Percentiles rank a stretch among this genome's conserved stretches.
Evolutionary conservation across 1,140 invertebrate genomes (phyloP).

Genomic region (Stratiolaelaps scimitus): DNA sequence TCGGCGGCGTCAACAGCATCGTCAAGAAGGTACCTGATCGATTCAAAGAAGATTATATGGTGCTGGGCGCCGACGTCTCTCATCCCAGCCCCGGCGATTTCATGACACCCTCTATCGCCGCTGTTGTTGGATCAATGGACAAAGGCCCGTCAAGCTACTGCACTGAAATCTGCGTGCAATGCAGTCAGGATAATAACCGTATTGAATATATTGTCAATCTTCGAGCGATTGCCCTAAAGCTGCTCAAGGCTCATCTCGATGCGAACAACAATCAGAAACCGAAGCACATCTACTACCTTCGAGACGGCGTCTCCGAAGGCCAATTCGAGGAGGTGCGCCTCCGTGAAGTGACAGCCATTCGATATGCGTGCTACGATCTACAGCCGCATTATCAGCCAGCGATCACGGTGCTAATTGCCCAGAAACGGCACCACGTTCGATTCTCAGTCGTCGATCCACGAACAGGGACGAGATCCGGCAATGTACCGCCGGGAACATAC

Average conservation of each 20-base stretch:
- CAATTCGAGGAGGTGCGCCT: slow-evolving; percentile 32
- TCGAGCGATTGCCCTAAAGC: slow-evolving; percentile 50
- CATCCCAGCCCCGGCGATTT: slow-evolving; percentile 61
- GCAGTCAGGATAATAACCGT: slow-evolving; percentile 26
- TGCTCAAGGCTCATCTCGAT: slow-evolving; percentile 39
- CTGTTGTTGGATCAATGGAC: slow-evolving; percentile 43
- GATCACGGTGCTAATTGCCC: slow-evolving; percentile 36
- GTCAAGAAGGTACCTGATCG: slow-evolving; percentile 40
- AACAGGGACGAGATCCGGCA: slow-evolving; percentile 12
- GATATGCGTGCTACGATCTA: slow-evolving; percentile 21
- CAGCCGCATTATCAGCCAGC: slow-evolving; percentile 18
- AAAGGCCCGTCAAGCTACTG: slow-evolving; percentile 31
- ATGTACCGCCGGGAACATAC: slow-evolving; percentile 35
- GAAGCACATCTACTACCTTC: slow-evolving; percentile 41
- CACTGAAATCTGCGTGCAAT: slow-evolving; percentile 31
- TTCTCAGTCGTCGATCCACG: not conserved
- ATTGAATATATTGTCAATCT: slow-evolving; percentile 44
- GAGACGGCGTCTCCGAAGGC: slow-evolving; percentile 36
- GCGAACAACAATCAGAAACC: slow-evolving; percentile 33
- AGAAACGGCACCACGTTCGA: slow-evolving; percentile 33
- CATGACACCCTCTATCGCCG: slow-evolving; percentile 63
- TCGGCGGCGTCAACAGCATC: slow-evolving; percentile 65
- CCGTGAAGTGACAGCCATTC: slow-evolving; percentile 18
- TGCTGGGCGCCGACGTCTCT: slow-evolving; percentile 72
- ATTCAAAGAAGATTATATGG: slow-evolving; percentile 47